Evolutionary conservation across 2,888 invertebrate genomes (phyloP).

Genomic region (Hypomecis punctinalis): DNA sequence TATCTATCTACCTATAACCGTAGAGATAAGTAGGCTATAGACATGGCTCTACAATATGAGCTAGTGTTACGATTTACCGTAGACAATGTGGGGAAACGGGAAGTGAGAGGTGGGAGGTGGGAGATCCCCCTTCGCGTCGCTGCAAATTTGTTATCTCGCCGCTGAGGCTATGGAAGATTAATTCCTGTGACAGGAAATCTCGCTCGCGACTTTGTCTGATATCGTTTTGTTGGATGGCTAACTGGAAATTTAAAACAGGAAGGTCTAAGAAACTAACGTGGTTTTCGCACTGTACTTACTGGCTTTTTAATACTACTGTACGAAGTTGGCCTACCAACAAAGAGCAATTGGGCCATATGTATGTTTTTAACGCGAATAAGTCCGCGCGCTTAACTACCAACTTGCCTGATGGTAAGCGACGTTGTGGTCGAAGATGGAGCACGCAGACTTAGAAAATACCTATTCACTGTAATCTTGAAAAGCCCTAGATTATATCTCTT

Average conservation of each 20-base stretch:
- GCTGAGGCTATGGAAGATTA: constrained; percentile 65
- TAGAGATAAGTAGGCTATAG: background rate
- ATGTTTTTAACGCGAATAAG: no score
- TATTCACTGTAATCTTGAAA: no score
- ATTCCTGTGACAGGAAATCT: constrained; percentile 55
- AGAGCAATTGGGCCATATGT: no score
- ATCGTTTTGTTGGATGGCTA: constrained; percentile 1
- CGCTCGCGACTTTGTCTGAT: constrained; percentile 30
- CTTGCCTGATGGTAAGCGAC: no score
- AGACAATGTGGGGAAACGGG: constrained; percentile 33
- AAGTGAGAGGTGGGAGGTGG: constrained; percentile 23
- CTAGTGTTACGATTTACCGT: constrained; percentile 30
- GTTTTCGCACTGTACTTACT: no score
- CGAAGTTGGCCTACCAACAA: no score
- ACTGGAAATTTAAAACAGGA: background rate
- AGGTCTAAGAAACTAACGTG: no score
- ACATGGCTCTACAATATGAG: constrained; percentile 12
- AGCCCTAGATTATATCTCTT: no score
- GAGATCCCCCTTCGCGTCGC: constrained; percentile 21
- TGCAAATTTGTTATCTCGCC: constrained; percentile 66
- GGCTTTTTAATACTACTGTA: no score
- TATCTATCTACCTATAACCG: background rate
- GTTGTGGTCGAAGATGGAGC: no score
- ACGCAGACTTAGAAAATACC: no score
- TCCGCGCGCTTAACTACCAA: no score